Percentiles rank a stretch among this genome's conserved stretches.
phyloP scores from a whole-genome alignment of 2,888 invertebrate genomes.

The Neria commutata region DNA sequence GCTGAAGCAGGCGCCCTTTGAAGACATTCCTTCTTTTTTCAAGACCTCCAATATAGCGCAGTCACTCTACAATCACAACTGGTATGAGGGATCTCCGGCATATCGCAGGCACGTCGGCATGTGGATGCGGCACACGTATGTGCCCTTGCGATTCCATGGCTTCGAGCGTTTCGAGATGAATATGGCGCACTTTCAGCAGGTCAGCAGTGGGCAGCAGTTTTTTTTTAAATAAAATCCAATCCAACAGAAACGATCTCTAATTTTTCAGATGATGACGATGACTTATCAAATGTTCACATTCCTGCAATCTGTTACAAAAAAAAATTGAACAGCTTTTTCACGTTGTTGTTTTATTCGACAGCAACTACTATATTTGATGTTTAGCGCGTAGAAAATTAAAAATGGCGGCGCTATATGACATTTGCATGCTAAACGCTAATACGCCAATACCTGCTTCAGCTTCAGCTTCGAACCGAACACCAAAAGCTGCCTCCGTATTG shows the following conservation, averaged over 20 bases:
- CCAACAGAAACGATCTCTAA: background rate
- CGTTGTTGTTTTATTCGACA: too few species aligned
- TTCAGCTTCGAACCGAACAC: too few species aligned
- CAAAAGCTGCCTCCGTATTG: too few species aligned
- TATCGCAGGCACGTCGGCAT: background rate
- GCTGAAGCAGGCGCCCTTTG: background rate
- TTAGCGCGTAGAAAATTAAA: background rate
- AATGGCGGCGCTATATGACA: background rate
- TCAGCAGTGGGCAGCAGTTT: background rate
- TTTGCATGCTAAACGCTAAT: background rate
- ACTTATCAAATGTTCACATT: constrained; percentile 1
- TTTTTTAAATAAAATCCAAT: background rate
- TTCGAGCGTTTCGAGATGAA: background rate
- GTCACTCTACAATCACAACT: background rate
- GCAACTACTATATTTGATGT: too few species aligned
- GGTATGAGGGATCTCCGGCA: background rate
- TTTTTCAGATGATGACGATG: background rate
- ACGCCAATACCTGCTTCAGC: too few species aligned
- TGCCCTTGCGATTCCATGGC: background rate
- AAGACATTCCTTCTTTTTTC: background rate
- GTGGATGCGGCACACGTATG: background rate
- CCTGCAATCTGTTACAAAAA: too few species aligned
- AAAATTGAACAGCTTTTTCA: too few species aligned
- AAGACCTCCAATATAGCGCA: background rate
- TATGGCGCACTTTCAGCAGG: background rate